Conservation (phyloP, 2,113 vertebrate species). For the Nyctibius bracteatus region DNA sequence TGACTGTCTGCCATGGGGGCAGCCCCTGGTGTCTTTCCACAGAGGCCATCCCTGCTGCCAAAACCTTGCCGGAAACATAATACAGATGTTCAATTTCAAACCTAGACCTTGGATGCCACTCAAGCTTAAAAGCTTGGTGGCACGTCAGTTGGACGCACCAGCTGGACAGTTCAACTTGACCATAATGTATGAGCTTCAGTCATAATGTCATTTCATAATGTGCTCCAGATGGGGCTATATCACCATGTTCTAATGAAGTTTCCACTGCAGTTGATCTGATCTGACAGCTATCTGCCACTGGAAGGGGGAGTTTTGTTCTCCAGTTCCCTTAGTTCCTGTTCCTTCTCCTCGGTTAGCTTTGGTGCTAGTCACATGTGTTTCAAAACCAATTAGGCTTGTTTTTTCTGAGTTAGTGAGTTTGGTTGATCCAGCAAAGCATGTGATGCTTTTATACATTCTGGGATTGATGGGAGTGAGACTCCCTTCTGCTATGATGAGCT, state of each 20-base stretch:
- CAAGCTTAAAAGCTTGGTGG: background rate
- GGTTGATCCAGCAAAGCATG: background rate
- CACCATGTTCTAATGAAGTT: background rate
- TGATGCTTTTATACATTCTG: background rate
- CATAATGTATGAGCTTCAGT: background rate
- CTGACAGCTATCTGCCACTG: background rate
- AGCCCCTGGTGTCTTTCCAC: no score
- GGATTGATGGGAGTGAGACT: background rate
- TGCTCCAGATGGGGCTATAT: background rate
- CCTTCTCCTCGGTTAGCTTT: background rate
- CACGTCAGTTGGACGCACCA: fast-evolving
- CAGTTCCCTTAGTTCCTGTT: background rate
- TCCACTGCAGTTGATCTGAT: background rate
- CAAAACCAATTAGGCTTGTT: background rate
- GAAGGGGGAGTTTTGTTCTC: background rate
- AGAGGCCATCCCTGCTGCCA: no score
- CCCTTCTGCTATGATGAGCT: background rate
- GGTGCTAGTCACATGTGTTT: background rate
- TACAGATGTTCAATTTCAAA: background rate
- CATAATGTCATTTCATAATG: background rate
- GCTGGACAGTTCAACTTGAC: background rate
- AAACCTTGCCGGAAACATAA: background rate
- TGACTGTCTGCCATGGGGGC: no score
- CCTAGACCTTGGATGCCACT: background rate
- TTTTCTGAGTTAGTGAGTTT: background rate